Base-by-base conservation (phyloP, 2,797 vertebrate genomes). In the Diceros bicornis region DNA sequence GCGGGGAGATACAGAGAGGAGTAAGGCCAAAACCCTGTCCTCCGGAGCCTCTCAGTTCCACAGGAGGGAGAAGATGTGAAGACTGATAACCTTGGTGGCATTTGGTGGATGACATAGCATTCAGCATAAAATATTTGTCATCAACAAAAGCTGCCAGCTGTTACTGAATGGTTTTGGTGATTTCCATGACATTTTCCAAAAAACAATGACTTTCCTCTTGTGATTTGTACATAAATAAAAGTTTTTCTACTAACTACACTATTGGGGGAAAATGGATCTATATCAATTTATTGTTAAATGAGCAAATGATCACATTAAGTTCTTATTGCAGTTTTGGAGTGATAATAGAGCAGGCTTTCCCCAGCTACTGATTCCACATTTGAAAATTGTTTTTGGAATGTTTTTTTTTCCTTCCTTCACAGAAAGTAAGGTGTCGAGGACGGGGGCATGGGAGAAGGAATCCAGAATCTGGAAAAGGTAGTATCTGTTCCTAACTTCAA, bases 221-320 rank as follows among this genome's bases (percentile, higher is more conserved):
- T 74, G 59, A 23, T 93, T 85, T 92, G 23, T 82, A 81, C 16
- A 71, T 85, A 92, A 92, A 34, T 74, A 13, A 96, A 86, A 27
- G 17, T 68, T 93, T 97, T 94, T 59, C 66, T 72, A 10, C 32
- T 62, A 91, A 90, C 52, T 91, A 41, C 57, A 66, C 9, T 78
- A 3, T 32, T 82, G 62, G n/a, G 11, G 2, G 20, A 44, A 91
- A 47, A 44, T 72, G 25, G 52, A 88, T 61, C 44, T 50, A 6
- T 86, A 44, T 27, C 13, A 77, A 71, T 79, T 88, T 94, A 44
- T 68, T 61, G 18, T 89, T 79, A 92, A 89, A 47, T 84, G 69
- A 88, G 44, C 66, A 71, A 92, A 77, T 25, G 17, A 61, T 29
- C 44, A 92, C 68, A 81, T 52, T 75, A 52, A 13, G 52, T 44